Percentiles rank a stretch among this genome's conserved stretches.
Conservation (phyloP, 92 coral and sea anemone genomes). For the Phymanthus crucifer region DNA sequence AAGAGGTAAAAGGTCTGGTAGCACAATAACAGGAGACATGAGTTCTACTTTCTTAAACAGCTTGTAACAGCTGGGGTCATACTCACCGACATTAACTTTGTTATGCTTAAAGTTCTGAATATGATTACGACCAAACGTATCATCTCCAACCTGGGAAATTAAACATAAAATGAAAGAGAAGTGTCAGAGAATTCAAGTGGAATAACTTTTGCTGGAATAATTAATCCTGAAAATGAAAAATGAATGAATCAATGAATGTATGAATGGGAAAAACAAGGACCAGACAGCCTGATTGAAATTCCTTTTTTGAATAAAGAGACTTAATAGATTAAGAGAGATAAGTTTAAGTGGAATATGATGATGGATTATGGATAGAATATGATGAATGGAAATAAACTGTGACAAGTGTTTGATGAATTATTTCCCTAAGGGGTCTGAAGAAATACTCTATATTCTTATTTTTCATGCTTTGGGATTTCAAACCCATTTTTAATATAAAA, state of each 20-base stretch:
- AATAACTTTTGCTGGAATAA: too few species aligned
- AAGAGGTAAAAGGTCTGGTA: conserved; percentile 1
- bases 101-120: conserved; percentile 86
- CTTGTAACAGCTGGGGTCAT: neutral
- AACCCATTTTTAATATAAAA: neutral
- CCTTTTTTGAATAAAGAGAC: neutral
- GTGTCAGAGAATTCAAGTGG: too few species aligned
- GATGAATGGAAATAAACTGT: neutral
- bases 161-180: neutral
- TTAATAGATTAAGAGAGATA: neutral
- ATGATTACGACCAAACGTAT: conserved; percentile 84
- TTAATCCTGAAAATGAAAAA: neutral
- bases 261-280: neutral
- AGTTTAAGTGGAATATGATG: neutral
- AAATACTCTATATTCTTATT: neutral
- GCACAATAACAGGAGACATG: neutral
- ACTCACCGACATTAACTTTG: conserved; percentile 78
- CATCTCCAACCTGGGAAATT: conserved; percentile 85
- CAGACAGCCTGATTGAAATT: neutral
- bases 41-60: neutral
- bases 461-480: neutral
- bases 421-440: too few species aligned
- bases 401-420: neutral
- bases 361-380: neutral
- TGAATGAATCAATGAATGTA: neutral